phyloP scores from a whole-genome alignment of 2,888 invertebrate species.

The Clostera curtula region DNA sequence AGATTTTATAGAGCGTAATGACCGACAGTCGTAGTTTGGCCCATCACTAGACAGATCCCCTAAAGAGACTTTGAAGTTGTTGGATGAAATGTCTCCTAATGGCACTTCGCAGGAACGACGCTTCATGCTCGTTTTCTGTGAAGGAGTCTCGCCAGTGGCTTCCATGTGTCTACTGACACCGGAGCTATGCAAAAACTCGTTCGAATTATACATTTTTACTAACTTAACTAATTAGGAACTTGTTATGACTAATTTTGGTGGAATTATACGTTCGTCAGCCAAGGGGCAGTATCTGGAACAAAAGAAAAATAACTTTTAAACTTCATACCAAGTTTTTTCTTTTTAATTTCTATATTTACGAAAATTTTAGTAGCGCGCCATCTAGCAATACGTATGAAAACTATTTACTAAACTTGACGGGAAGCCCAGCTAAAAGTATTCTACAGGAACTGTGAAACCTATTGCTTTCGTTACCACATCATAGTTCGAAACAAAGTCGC shows the following conservation, averaged over 20 bases:
- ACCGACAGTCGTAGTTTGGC: constrained; percentile 52
- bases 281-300: constrained; percentile 55
- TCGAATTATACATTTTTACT: constrained; percentile 63
- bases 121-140: constrained; percentile 67
- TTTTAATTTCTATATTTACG: too few relatives aligned
- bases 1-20: constrained; percentile 52
- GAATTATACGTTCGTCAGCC: constrained; percentile 57
- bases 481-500: too few relatives aligned
- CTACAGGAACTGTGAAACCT: too few relatives aligned
- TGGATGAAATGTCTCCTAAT: constrained; percentile 60
- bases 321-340: background rate
- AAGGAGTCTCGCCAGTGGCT: constrained; percentile 63
- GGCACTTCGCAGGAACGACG: constrained; percentile 65
- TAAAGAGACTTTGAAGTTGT: constrained; percentile 65
- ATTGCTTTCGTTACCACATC: too few relatives aligned
- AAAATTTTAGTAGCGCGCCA: too few relatives aligned
- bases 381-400: too few relatives aligned
- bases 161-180: constrained; percentile 69
- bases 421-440: too few relatives aligned
- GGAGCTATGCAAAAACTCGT: constrained; percentile 63
- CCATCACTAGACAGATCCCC: constrained; percentile 55
- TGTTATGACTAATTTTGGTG: constrained; percentile 58
- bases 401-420: too few relatives aligned
- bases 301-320: constrained; percentile 22
- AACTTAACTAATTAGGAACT: constrained; percentile 61